phyloP scores from a whole-genome alignment of 2,797 vertebrate species.

The Sebastiscus tertius region DNA sequence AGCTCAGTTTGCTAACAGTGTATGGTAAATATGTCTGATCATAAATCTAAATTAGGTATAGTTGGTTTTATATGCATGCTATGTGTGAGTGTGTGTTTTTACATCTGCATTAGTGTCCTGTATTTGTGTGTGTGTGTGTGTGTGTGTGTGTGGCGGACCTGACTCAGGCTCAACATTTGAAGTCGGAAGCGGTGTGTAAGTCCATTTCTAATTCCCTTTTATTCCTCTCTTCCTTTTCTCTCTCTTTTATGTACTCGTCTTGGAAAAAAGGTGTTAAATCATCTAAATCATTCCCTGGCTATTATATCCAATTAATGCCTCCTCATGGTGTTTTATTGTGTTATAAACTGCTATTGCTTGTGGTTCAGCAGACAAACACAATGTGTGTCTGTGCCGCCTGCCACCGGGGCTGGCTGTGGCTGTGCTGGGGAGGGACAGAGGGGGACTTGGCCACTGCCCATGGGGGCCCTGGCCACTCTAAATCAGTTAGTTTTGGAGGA shows the following conservation, averaged over 20 bases:
- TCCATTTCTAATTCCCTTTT: constrained; percentile 66
- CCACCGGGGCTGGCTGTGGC: constrained; percentile 80
- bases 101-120: neutral
- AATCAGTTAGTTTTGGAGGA: constrained; percentile 89
- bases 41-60: neutral
- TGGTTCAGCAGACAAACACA: constrained; percentile 95
- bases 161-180: constrained; percentile 4
- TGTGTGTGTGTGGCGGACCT: neutral
- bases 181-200: constrained; percentile 48
- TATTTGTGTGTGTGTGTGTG: neutral
- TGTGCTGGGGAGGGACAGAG: constrained; percentile 74
- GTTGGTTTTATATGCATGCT: neutral
- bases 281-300: constrained; percentile 85
- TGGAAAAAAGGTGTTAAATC: constrained; percentile 84
- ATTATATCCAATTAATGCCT: constrained; percentile 94
- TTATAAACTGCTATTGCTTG: constrained; percentile 91
- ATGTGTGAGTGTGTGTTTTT: neutral
- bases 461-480: constrained; percentile 78
- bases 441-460: constrained; percentile 81
- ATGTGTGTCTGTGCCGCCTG: constrained; percentile 85
- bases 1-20: neutral
- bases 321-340: constrained; percentile 94
- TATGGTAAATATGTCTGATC: neutral
- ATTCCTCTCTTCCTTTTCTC: constrained; percentile 66
- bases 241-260: constrained; percentile 68